Base-by-base conservation (phyloP, 2,888 invertebrate species). In the Sminthurides aquaticus region DNA sequence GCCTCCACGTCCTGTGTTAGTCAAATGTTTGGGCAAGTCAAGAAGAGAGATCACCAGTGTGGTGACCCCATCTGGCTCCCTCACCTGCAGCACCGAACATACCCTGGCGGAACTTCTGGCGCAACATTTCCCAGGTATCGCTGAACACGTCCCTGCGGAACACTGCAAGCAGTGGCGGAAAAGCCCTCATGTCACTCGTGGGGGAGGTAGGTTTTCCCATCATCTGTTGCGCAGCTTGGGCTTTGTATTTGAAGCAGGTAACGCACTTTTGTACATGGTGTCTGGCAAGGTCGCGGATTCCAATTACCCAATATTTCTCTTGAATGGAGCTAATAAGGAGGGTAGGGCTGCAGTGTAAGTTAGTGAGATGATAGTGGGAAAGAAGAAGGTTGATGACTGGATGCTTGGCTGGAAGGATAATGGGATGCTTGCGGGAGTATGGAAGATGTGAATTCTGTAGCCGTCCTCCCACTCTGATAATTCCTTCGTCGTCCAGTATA, bases 181-280 rank as follows among this genome's bases (percentile, higher is more conserved):
- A n/a, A n/a, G n/a, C n/a, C n/a, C n/a, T n/a, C n/a, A n/a, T n/a
- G n/a, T n/a, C n/a, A n/a, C n/a, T n/a, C n/a, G n/a, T n/a, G n/a
- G n/a, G n/a, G n/a, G n/a, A n/a, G n/a, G n/a, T n/a, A n/a, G n/a
- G 26, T 5, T 60, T 27, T 1, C 28, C 60, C 60, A 60, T 60
- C 5, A 49, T 2, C 25, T 60, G 60, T 11, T 49, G 26, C 2
- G 18, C 49, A 49, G 49, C 8, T 1, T 18, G 1, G 2, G 49
- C 49, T n/a, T 34, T 11, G 3, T 3, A 3, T 1, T 34, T 11
- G 26, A 15, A 24, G 25, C 60, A 60, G 24, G 22, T 43, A 2
- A 60, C n/a, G 26, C 60, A 60, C 18, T 26, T 60, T 18, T 28
- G 20, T 1, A 49, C 28, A 5, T 48, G 20, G 1, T 43, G 49